These are phyloP conservation scores for Aurelia sp. DNA, from an alignment of 30 jellyfish, hydroid and myxozoan genomes.

Conservation along the genomic window DNA sequence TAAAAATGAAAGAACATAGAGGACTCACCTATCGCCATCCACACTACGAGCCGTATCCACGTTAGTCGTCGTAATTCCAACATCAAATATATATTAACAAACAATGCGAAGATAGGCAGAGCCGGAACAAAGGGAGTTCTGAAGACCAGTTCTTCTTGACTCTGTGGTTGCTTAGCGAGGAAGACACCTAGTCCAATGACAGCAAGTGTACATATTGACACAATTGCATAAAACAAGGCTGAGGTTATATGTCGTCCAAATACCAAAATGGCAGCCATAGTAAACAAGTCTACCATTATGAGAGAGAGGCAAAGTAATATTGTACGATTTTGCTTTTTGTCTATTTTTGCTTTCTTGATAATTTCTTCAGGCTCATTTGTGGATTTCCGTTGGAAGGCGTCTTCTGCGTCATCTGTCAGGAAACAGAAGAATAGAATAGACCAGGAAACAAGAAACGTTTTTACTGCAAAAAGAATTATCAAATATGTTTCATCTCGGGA, in stretches of 20 bases:
- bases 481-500: too few relatives aligned
- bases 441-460: neutral
- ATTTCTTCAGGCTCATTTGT: too few relatives aligned
- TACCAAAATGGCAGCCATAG: neutral
- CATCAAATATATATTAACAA: conserved; percentile 60
- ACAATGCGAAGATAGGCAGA: conserved; percentile 59
- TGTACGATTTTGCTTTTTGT: neutral
- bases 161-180: conserved; percentile 34
- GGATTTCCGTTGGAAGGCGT: too few relatives aligned
- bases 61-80: conserved; percentile 42
- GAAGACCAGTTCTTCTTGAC: conserved; percentile 22
- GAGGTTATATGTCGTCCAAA: neutral
- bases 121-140: conserved; percentile 70
- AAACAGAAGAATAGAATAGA: too few relatives aligned
- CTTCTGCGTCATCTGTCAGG: too few relatives aligned
- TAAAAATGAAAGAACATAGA: neutral
- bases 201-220: neutral
- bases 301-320: neutral
- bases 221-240: neutral
- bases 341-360: too few relatives aligned
- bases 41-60: conserved; percentile 74
- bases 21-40: conserved; percentile 76
- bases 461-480: neutral
- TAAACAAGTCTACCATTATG: conserved; percentile 1
- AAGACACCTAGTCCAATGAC: conserved; percentile 5